Conservation (phyloP, 2,113 vertebrate species). For the Colinus virginianus region DNA sequence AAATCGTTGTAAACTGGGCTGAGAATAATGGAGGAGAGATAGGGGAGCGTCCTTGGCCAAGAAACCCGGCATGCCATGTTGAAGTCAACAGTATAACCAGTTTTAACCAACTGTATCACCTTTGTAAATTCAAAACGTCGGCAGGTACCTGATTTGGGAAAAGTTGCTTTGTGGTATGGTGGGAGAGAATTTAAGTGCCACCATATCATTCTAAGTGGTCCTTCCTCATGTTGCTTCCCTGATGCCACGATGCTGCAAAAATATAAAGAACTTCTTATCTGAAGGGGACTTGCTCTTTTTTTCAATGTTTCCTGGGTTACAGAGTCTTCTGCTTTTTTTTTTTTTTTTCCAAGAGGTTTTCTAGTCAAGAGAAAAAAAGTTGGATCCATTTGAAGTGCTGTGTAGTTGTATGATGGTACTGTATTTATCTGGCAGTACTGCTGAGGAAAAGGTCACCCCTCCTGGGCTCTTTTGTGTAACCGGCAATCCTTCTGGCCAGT, state of each 20-base stretch:
- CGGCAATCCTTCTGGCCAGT: background rate
- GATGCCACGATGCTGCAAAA: background rate
- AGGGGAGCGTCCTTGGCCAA: background rate
- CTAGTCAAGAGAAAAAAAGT: background rate
- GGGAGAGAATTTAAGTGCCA: background rate
- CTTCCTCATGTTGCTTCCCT: background rate
- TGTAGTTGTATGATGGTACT: background rate
- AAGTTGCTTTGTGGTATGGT: background rate
- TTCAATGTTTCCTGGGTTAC: background rate
- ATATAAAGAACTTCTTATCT: background rate
- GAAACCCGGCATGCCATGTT: background rate
- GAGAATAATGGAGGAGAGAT: background rate
- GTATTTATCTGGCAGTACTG: background rate
- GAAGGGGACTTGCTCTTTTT: background rate
- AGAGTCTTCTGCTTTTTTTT: background rate
- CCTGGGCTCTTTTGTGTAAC: too few relatives aligned
- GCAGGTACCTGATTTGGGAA: background rate
- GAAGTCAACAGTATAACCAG: background rate
- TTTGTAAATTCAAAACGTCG: background rate
- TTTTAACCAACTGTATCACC: background rate
- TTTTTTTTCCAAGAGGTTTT: accelerated
- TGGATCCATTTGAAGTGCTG: background rate
- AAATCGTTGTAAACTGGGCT: background rate
- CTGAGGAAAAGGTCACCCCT: background rate
- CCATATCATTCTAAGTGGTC: background rate